These are phyloP conservation scores for Rhincodon typus DNA, from an alignment of 2,797 vertebrate genomes.

Conservation along the genomic window DNA sequence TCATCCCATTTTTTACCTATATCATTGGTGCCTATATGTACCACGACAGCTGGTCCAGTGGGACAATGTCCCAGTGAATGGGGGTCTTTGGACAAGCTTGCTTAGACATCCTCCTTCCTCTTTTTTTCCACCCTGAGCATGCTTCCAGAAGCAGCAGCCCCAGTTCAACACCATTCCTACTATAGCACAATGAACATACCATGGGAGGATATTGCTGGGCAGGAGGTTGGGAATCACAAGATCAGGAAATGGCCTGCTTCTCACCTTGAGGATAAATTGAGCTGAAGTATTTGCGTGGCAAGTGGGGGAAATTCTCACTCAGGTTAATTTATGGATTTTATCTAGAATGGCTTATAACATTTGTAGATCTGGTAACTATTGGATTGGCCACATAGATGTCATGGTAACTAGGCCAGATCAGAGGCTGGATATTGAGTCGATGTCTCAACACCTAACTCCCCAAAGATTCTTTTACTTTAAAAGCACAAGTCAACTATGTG, in stretches of 20 bases:
- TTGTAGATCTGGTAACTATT: background rate
- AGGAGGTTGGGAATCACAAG: background rate
- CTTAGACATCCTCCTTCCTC: background rate
- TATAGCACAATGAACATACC: background rate
- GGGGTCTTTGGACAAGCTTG: background rate
- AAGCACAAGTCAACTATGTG: background rate
- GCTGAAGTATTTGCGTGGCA: background rate
- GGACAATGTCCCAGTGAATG: background rate
- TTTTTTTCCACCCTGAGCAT: background rate
- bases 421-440: background rate
- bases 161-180: background rate
- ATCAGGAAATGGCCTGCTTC: background rate
- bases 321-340: background rate
- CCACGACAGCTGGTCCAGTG: too few species aligned
- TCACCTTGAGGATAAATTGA: background rate
- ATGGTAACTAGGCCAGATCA: background rate
- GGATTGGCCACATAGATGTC: background rate
- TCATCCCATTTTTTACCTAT: too few species aligned
- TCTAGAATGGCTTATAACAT: background rate
- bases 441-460: background rate
- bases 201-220: background rate
- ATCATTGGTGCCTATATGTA: too few species aligned
- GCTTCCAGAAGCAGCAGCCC: background rate
- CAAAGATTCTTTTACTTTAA: background rate
- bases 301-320: background rate